A percentile compares a stretch with the other conserved stretches of the same genome.
These are phyloP conservation scores for Blastobasis lacticolella DNA, from an alignment of 2,888 invertebrate genomes.

Conservation along the genomic window DNA sequence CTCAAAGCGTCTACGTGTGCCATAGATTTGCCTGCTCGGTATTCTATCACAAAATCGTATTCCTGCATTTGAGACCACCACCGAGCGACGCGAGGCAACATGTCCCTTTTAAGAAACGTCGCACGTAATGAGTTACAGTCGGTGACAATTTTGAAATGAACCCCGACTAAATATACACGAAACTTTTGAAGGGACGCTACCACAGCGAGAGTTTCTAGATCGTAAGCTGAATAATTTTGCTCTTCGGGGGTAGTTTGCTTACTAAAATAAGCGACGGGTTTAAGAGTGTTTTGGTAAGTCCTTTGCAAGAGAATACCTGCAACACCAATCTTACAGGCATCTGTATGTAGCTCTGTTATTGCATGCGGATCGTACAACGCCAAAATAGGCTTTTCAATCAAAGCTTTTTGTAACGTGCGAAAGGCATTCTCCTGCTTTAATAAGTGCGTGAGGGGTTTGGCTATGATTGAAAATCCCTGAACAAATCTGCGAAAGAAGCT, in stretches of 20 bases:
- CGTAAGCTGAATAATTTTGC: conserved; percentile 24
- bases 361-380: neutral
- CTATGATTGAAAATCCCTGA: conserved; percentile 7
- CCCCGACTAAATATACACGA: conserved; percentile 26
- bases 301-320: conserved; percentile 27
- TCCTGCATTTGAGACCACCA: conserved; percentile 30
- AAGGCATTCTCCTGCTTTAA: conserved; percentile 16
- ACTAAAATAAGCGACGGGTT: conserved; percentile 26
- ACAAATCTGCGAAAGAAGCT: conserved; percentile 14
- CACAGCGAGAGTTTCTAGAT: conserved; percentile 34
- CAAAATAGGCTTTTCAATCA: conserved; percentile 14
- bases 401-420: conserved; percentile 11
- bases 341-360: conserved; percentile 29
- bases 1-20: conserved; percentile 31
- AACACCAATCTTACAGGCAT: conserved; percentile 28
- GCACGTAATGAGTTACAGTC: conserved; percentile 28
- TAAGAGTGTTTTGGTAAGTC: conserved; percentile 3
- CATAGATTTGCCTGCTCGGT: conserved; percentile 20
- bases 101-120: conserved; percentile 16
- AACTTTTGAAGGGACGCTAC: conserved; percentile 27
- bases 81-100: conserved; percentile 18
- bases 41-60: conserved; percentile 22
- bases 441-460: conserved; percentile 8
- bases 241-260: conserved; percentile 26
- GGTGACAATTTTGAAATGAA: conserved; percentile 21